Evolutionary conservation across 2,113 vertebrate species (phyloP).

Genomic region (Chaetodon trifascialis): DNA sequence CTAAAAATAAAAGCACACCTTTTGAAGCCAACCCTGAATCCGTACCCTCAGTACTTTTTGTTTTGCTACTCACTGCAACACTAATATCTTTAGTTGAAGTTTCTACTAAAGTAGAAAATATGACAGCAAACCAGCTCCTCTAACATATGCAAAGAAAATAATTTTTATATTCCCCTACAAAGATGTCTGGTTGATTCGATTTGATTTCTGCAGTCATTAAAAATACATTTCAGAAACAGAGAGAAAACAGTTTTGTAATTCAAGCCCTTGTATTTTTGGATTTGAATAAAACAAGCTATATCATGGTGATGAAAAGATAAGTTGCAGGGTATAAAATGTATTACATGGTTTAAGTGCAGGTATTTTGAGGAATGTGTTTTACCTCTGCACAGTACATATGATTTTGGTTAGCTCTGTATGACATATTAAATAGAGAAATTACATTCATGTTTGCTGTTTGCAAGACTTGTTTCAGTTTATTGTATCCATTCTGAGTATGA

Average conservation of each 20-base stretch:
- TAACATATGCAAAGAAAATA: neutral
- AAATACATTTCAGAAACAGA: constrained; percentile 23
- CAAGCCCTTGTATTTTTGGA: constrained; percentile 2
- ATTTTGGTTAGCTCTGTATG: neutral
- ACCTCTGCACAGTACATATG: neutral
- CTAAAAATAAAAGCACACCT: neutral
- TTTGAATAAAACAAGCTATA: constrained; percentile 7
- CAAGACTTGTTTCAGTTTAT: neutral
- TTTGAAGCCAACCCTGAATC: neutral
- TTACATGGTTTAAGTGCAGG: neutral
- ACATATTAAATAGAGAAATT: neutral
- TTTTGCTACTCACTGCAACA: neutral
- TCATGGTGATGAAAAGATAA: neutral
- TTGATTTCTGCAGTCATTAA: constrained; percentile 26
- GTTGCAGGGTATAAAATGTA: neutral
- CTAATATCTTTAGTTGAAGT: no score
- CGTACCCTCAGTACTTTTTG: neutral
- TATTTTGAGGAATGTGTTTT: neutral
- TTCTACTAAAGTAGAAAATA: neutral
- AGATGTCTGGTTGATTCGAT: constrained; percentile 2
- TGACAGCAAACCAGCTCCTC: neutral
- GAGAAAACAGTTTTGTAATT: neutral
- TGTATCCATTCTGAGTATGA: neutral
- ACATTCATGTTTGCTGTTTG: neutral
- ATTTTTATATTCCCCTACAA: constrained; percentile 20